Percentiles rank a stretch among this genome's conserved stretches.
phyloP scores from a whole-genome alignment of 2,888 invertebrate genomes.

The Venusia cambrica region DNA sequence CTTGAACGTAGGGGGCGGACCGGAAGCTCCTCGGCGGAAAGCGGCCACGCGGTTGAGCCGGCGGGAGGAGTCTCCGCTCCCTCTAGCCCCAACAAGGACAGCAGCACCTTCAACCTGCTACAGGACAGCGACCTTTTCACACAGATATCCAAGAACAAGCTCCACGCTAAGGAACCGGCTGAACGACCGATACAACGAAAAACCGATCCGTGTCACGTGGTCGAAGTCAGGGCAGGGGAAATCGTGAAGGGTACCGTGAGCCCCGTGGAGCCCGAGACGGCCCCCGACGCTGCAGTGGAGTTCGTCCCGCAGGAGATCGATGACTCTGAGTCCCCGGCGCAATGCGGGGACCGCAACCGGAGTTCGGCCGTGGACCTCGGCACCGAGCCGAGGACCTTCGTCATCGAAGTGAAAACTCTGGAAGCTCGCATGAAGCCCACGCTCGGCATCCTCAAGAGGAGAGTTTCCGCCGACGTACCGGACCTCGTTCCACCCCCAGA shows the following conservation, averaged over 20 bases:
- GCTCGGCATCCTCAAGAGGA: constrained; percentile 55
- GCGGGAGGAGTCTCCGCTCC: constrained; percentile 43
- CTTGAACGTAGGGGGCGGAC: constrained; percentile 42
- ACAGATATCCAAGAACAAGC: constrained; percentile 81
- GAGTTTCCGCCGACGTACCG: constrained; percentile 9
- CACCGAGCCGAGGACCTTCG: constrained; percentile 61
- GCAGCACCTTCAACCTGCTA: constrained; percentile 83
- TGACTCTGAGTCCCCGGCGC: constrained; percentile 65
- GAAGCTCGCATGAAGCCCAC: constrained; percentile 65
- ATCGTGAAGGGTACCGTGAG: constrained; percentile 83
- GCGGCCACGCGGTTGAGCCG: constrained; percentile 38
- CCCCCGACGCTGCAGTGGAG: constrained; percentile 75
- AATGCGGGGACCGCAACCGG: constrained; percentile 24
- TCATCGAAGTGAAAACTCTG: constrained; percentile 58
- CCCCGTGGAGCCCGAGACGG: constrained; percentile 61
- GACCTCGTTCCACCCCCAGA: constrained; percentile 8
- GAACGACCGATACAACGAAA: constrained; percentile 5
- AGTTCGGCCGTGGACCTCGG: constrained; percentile 48
- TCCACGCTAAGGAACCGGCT: constrained; percentile 33
- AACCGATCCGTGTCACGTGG: constrained; percentile 76
- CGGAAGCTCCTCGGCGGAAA: constrained; percentile 32
- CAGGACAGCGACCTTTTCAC: constrained; percentile 86
- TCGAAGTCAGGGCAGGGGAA: constrained; percentile 86
- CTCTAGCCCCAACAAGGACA: constrained; percentile 68
- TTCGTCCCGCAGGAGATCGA: constrained; percentile 78